Base-by-base conservation (phyloP, 2,113 vertebrate species). In the Etheostoma cragini region DNA sequence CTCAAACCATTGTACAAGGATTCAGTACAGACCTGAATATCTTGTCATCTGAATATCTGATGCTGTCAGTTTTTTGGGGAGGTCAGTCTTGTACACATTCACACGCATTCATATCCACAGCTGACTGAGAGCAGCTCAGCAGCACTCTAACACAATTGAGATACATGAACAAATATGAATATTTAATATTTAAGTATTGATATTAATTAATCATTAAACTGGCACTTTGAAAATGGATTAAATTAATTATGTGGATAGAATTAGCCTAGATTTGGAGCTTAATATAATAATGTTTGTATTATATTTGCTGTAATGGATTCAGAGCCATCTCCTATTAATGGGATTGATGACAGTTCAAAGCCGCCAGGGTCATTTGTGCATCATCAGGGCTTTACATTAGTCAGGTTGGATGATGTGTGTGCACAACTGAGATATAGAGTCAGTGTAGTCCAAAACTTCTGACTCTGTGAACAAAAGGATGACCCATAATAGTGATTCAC, bases 211-310 rank as follows among this genome's bases (percentile, higher is more conserved):
- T 92, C 89, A 94, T 87, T 81, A 84, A 84, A 91, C 52, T 38
- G 60, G 87, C 89, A 83, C 90, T 91, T 94, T 91, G 86, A 87
- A 92, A 90, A 86, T 88, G 81, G 88, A 89, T 88, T 90, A 62
- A 86, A 94, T 93, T 91, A 92, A 94, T 94, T 88, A 95, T 93
- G 92, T 93, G 93, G 93, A 95, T 93, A 90, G 92, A 91, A 93
- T 92, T 83, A 89, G 87, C 87, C 81, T 76, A 53, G 62, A 91
- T 93, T 88, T 81, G 82, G 81, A 90, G 88, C 87, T 93, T 94
- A 93, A 93, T 92, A 91, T 94, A 87, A 93, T 93, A 93, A 94
- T 93, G 88, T 94, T 94, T 94, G 91, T 86, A 85, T 87, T 91
- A 90, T 88, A 90, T 90, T 89, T 87, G 82, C 83, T 67, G 63